phyloP scores from a whole-genome alignment of 2,888 invertebrate genomes.

The Eledone cirrhosa region DNA sequence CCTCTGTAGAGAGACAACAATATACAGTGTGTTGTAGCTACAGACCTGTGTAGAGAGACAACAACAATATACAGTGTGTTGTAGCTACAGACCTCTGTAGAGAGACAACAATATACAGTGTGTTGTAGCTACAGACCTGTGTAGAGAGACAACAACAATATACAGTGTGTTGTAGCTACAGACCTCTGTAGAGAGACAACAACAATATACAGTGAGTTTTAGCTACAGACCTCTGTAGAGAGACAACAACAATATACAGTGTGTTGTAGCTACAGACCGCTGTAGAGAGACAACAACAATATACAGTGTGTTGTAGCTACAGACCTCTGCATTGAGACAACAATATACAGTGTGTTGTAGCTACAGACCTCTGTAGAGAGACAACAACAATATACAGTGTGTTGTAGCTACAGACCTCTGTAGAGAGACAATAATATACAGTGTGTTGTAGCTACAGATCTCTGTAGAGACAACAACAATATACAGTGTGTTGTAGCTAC shows the following conservation, averaged over 20 bases:
- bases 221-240: slow-evolving; percentile 51
- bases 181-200: slow-evolving; percentile 42
- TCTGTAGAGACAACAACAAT: slow-evolving; percentile 38
- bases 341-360: too few species aligned
- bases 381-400: too few species aligned
- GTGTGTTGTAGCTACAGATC: too few species aligned
- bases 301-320: too few species aligned
- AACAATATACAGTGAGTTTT: too few species aligned
- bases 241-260: too few species aligned
- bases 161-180: too few species aligned
- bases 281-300: slow-evolving; percentile 36
- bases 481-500: too few species aligned
- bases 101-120: too few species aligned
- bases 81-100: slow-evolving; percentile 52
- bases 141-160: slow-evolving; percentile 32
- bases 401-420: slow-evolving; percentile 54
- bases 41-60: slow-evolving; percentile 44
- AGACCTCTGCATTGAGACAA: slow-evolving; percentile 43
- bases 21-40: too few species aligned
- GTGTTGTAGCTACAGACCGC: slow-evolving; percentile 53
- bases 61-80: too few species aligned
- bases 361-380: slow-evolving; percentile 48
- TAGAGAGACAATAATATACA: slow-evolving; percentile 28
- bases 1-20: slow-evolving; percentile 42
- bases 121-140: slow-evolving; percentile 54